These are phyloP conservation scores for Philhelius pedissequus DNA, from an alignment of 2,888 invertebrate genomes.

Conservation along the genomic window DNA sequence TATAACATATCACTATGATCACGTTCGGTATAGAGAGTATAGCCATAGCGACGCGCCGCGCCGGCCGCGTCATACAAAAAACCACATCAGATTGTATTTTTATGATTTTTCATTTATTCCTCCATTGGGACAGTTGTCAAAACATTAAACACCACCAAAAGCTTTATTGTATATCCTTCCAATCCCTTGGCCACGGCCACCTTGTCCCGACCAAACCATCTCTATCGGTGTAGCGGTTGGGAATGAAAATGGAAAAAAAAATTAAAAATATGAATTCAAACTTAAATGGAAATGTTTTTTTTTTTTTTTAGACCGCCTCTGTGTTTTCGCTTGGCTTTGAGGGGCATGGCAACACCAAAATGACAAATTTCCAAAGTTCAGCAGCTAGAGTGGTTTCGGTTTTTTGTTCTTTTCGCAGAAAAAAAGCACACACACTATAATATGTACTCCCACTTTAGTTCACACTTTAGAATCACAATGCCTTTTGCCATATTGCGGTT, in stretches of 20 bases:
- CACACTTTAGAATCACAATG: conserved; percentile 23
- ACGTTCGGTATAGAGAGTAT: background rate
- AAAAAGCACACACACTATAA: background rate
- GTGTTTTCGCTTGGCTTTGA: conserved; percentile 30
- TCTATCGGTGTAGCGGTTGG: background rate
- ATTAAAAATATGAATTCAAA: conserved; percentile 34
- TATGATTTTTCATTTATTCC: conserved; percentile 62
- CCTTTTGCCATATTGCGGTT: background rate
- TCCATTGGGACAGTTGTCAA: conserved; percentile 59
- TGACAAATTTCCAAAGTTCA: conserved; percentile 66
- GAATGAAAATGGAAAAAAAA: background rate
- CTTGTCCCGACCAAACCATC: no score
- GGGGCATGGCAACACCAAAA: conserved; percentile 40
- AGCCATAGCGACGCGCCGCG: background rate
- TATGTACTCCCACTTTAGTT: background rate
- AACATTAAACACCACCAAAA: conserved; percentile 47
- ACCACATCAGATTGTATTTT: conserved; percentile 49
- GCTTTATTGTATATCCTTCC: background rate
- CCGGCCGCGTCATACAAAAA: background rate
- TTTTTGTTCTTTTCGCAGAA: conserved; percentile 20
- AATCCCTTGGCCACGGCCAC: background rate
- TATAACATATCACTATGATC: background rate
- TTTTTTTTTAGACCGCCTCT: conserved; percentile 12
- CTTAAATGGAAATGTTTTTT: conserved; percentile 42
- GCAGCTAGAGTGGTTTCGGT: conserved; percentile 43